Evolutionary conservation across 1,140 invertebrate genomes (phyloP), one percentile per base, ranked within the genome.

Genomic region (Psilanteris sp.): DNA sequence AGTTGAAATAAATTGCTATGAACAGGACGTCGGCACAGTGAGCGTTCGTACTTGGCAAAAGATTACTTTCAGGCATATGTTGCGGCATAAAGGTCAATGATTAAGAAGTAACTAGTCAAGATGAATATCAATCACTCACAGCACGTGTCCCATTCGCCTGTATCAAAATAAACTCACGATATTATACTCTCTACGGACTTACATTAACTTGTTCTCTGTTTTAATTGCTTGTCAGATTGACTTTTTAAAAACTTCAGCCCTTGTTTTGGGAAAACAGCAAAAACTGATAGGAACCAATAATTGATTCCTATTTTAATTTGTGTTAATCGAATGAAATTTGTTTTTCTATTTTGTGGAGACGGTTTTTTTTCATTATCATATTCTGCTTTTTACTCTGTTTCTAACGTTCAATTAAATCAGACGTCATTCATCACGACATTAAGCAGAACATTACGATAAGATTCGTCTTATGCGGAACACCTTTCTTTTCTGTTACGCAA

Each of bases 71-170:
- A 66, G 43, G 44, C 66, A 59, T 57, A 37, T 46, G 66, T 43
- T 59, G 8, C 48, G 31, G 54, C 61, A 54, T 50, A 77, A 77
- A 77, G 67, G 74, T 77, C 61, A 77, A 50, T 72, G 74, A 77
- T 77, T 77, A 77, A 77, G 67, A 77, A 77, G 67, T 77, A 67
- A 77, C 67, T 77, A 72, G 61, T 77, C 61, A 64, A 67, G 62
- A 77, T 77, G 74, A 67, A 67, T 77, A 77, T 77, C 61, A 77
- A 77, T 72, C 74, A 77, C 54, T 55, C 67, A 24, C 46, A 61
- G 50, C 74, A 72, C 74, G 74, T 71, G 67, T 77, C 54, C 48
- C 54, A 72, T 27, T 57, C 61, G 55, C 20, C 27, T 26, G 41
- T 57, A 72, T 55, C 74, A 68, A 77, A 72, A 71, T 66, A 62